A percentile compares a stretch with the other conserved stretches of the same genome.
Conservation (phyloP, 2,888 invertebrate species). For the Eurois occulta region DNA sequence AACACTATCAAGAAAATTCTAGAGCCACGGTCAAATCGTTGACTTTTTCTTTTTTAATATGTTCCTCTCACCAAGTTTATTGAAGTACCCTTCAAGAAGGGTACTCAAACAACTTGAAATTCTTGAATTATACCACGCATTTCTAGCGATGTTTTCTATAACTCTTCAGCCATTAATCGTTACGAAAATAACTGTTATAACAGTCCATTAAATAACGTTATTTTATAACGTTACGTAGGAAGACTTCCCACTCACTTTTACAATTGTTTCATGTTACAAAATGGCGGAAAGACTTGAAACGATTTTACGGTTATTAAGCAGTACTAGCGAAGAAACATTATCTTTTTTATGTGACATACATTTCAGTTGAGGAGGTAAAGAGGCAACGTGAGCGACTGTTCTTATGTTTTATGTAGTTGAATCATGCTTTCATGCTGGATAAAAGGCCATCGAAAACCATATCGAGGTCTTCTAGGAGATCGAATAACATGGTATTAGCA, state of each 20-base stretch:
- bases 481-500: neutral
- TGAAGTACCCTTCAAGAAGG: constrained; percentile 3
- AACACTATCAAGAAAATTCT: neutral
- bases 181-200: constrained; percentile 34
- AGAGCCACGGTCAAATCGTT: neutral
- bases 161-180: constrained; percentile 2
- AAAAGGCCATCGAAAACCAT: neutral
- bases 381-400: neutral
- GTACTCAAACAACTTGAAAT: constrained; percentile 29
- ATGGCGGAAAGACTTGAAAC: constrained; percentile 1
- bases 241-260: constrained; percentile 4
- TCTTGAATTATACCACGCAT: constrained; percentile 11
- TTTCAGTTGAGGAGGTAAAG: neutral
- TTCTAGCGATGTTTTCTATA: constrained; percentile 9
- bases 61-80: neutral
- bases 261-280: constrained; percentile 28
- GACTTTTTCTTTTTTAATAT: too few relatives aligned
- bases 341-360: constrained; percentile 19
- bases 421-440: neutral
- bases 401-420: neutral
- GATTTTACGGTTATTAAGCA: constrained; percentile 16
- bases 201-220: constrained; percentile 20
- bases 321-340: neutral
- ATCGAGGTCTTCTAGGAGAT: neutral
- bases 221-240: constrained; percentile 20